Evolutionary conservation across 2,888 invertebrate species (phyloP), one percentile per base, ranked within the genome.

Genomic region (Phania funesta): DNA sequence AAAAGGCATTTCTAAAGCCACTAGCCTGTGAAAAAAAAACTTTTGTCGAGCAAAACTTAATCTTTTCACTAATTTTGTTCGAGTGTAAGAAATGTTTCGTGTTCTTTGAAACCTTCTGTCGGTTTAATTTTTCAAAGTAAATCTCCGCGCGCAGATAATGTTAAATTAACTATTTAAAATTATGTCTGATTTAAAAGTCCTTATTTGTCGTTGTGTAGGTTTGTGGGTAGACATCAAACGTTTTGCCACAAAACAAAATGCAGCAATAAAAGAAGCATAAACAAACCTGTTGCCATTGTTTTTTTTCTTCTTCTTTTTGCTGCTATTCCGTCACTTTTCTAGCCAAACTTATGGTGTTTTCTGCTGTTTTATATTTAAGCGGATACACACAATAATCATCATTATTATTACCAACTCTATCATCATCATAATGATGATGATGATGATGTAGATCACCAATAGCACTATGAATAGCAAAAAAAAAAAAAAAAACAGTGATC

Each of bases 141-240:
- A 56, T 58, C 50, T 60, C 41, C 50, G 67, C 58, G 13, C 32
- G 32, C 44, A 18, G 68, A 62, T 68, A 68, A 52, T 68, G 68
- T 52, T 62, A 68, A 60, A 68, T 76, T 68, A 68, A 76, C 76
- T 60, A 68, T 60, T 76, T 52, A 44, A 76, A 77, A 77, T 70
- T 48, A 77, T 54, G 62, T 54, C 52, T 44, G 60, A 50, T 68
- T 68, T 68, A 52, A 76, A 64, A 65, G 20, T 65, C 65, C 78
- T 79, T 79, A 65, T 79, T 79, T 79, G 71, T 58, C 50, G 29
- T 58, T 48, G 78, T 65, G 50, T 58, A 71, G 64, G 71, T 73
- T 50, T 48, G 71, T 60, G 65, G 78, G 58, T 41, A 73, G 9
- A 79, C 50, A 71, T 73, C 71, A 79, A 76, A 76, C 68, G 68